Conservation (phyloP, 2,113 vertebrate species). For the Urocynchramus pylzowi region DNA sequence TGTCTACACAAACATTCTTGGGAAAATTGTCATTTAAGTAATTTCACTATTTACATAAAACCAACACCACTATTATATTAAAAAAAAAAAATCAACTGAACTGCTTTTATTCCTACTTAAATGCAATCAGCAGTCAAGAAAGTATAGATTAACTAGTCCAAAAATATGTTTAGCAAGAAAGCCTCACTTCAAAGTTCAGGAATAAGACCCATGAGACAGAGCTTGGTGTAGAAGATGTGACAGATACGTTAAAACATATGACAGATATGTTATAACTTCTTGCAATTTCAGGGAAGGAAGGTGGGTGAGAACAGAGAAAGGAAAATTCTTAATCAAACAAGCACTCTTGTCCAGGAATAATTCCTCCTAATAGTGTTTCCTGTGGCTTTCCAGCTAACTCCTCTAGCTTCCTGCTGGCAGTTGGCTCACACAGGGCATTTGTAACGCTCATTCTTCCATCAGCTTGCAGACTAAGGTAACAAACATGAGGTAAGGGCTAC, state of each 20-base stretch:
- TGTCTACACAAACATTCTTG: not conserved
- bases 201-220: not conserved
- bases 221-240: not conserved
- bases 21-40: not conserved
- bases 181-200: not conserved
- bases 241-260: too few relatives aligned
- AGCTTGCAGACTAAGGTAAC: not conserved
- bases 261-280: not conserved
- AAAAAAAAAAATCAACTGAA: not conserved
- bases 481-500: constrained; percentile 15
- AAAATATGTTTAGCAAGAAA: constrained; percentile 39
- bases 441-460: constrained; percentile 26
- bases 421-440: not conserved
- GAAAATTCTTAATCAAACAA: constrained; percentile 15
- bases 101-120: not conserved
- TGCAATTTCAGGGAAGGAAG: not conserved
- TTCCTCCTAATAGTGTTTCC: constrained; percentile 65
- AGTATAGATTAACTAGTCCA: not conserved
- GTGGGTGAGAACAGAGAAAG: not conserved
- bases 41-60: not conserved
- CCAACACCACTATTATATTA: not conserved
- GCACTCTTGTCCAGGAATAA: constrained; percentile 67
- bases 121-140: not conserved
- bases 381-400: constrained; percentile 63
- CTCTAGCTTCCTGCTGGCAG: constrained; percentile 20